Evolutionary conservation across 2,113 vertebrate genomes (phyloP).

Genomic region (Leptodactylus fuscus): DNA sequence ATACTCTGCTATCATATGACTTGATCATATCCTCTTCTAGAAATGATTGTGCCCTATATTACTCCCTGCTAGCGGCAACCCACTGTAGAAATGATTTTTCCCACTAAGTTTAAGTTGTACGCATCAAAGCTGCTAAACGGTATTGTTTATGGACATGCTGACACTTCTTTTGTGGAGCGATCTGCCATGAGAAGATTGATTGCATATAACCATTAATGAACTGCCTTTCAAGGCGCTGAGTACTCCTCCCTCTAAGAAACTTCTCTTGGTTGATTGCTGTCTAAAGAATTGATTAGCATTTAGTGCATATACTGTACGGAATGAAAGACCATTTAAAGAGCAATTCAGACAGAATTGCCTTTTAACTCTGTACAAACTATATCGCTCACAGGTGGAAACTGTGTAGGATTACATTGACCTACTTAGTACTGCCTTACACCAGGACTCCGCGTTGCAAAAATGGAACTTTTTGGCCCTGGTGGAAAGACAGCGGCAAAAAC

Average conservation of each 20-base stretch:
- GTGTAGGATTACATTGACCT: not conserved
- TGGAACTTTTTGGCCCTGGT: too few species aligned
- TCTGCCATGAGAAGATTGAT: constrained; percentile 5
- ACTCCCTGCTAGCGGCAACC: not conserved
- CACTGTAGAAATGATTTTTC: not conserved
- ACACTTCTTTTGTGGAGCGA: constrained; percentile 7
- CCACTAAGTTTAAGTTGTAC: not conserved
- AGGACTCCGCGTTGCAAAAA: too few species aligned
- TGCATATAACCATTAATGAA: constrained; percentile 5
- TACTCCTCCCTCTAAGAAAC: not conserved
- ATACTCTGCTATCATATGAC: too few species aligned
- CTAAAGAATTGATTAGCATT: constrained; percentile 21
- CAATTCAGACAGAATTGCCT: not conserved
- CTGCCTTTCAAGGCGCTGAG: not conserved
- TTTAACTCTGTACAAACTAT: not conserved
- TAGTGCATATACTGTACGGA: constrained; percentile 3
- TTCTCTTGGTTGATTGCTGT: constrained; percentile 6
- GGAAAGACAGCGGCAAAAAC: too few species aligned
- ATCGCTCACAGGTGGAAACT: too few species aligned
- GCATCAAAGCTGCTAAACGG: not conserved
- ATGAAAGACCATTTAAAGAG: not conserved
- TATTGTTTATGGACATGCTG: constrained; percentile 5
- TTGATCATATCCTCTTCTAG: not conserved
- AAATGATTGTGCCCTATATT: not conserved
- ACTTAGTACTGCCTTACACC: too few species aligned